Evolutionary conservation across 2,797 vertebrate genomes (phyloP), one percentile per base, ranked within the genome.

Genomic region (Austrolebias charrua): DNA sequence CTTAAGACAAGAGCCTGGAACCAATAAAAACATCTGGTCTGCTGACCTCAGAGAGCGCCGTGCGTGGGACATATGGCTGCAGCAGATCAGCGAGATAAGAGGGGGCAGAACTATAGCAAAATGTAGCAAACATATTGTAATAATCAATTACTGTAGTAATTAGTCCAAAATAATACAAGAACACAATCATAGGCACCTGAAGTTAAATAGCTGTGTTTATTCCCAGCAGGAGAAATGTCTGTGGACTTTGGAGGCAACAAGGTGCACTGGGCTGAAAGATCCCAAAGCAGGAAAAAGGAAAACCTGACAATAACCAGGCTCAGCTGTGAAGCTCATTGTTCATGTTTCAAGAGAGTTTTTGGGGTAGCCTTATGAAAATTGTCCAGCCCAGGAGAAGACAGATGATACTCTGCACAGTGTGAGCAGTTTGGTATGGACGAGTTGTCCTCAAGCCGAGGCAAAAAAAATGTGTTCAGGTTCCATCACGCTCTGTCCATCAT

Each of bases 181-280:
- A 13, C 13, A 40, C 38, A 40, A 40, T 40, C 38, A 40, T 11
- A 40, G 4, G 69, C 33, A 12, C 46, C 42, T 38, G n/a, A 29
- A 15, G 44, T 35, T 8, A 61, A 75, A 71, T 40, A 55, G 49
- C 14, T 8, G 1, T 59, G 63, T 44, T 33, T 64, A 72, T 71
- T 79, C 65, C 49, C 43, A 70, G n/a, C 33, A 33, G 28, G 18
- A 57, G 45, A 78, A 65, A 70, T 47, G 18, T 55, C 71, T 52
- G 24, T 58, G 66, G 79, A 81, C 66, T 44, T 79, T 90, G 81
- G 70, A 80, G 70, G 72, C 63, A 66, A 71, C 69, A 82, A 84
- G 73, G 75, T 81, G 75, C 50, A 61, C 24, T 15, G 55, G 53
- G 59, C 57, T 14, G 42, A 20, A 19, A 63, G 38, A 54, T 72